Evolutionary conservation across 2,797 vertebrate genomes (phyloP).

Genomic region (Manis crassicaudata): DNA sequence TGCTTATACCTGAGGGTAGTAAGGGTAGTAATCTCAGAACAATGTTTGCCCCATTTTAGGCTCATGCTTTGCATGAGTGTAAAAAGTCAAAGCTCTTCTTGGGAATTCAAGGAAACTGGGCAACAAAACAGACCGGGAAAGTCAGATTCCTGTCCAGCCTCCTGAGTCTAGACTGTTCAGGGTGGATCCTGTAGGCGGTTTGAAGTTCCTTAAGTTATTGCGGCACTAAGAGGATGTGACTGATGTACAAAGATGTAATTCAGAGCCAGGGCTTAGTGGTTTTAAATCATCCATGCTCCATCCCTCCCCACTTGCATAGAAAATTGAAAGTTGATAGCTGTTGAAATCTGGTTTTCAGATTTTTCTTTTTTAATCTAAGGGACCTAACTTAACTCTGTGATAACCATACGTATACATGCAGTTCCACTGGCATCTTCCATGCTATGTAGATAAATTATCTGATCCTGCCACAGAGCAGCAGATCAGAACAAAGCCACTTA

Average conservation of each 20-base stretch:
- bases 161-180: neutral
- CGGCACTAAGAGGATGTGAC: neutral
- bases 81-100: neutral
- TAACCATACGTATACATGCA: neutral
- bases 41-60: neutral
- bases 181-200: neutral
- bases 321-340: slow-evolving; percentile 56
- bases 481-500: slow-evolving; percentile 49
- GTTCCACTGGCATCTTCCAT: neutral
- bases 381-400: slow-evolving; percentile 22
- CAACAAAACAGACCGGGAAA: neutral
- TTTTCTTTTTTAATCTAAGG: slow-evolving; percentile 21
- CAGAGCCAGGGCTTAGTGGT: slow-evolving; percentile 48
- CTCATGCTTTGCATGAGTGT: neutral
- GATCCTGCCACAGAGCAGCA: neutral
- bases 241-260: neutral
- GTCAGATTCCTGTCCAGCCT: neutral
- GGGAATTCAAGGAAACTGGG: neutral
- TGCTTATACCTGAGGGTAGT: neutral
- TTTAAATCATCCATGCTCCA: slow-evolving; percentile 25
- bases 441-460: neutral
- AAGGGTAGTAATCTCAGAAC: neutral
- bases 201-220: neutral
- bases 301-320: slow-evolving; percentile 55
- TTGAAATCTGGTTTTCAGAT: slow-evolving; percentile 54